phyloP scores from a whole-genome alignment of 2,113 vertebrate species.

The Oncorhynchus clarkii region DNA sequence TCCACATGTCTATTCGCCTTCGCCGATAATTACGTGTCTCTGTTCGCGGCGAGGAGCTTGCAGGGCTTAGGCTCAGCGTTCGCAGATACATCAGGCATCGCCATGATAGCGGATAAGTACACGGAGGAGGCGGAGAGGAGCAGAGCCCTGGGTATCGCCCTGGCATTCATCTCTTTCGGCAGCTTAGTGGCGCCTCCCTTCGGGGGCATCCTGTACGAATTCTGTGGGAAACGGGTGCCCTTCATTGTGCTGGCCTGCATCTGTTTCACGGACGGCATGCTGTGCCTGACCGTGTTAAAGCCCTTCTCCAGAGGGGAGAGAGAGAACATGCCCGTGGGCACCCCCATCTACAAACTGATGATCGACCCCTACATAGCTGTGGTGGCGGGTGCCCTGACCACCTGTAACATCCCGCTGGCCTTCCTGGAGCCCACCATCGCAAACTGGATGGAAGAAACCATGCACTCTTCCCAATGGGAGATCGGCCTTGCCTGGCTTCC shows the following conservation, averaged over 20 bases:
- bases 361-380: conserved; percentile 93
- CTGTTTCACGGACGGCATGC: conserved; percentile 82
- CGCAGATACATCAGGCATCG: conserved; percentile 93
- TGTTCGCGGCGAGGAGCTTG: conserved; percentile 90
- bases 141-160: conserved; percentile 87
- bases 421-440: conserved; percentile 97
- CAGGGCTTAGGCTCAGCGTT: conserved; percentile 96
- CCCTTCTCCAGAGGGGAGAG: conserved; percentile 81
- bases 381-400: conserved; percentile 89
- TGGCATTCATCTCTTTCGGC: conserved; percentile 98
- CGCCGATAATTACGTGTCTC: conserved; percentile 86
- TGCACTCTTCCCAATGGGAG: conserved; percentile 89
- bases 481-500: conserved; percentile 95
- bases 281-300: conserved; percentile 83
- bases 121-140: conserved; percentile 87
- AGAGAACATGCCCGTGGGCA: conserved; percentile 91
- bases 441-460: conserved; percentile 91
- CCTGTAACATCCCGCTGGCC: conserved; percentile 94
- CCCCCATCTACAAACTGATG: conserved; percentile 93
- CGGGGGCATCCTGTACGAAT: conserved; percentile 87
- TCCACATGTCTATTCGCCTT: conserved; percentile 91
- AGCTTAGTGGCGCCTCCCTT: conserved; percentile 94
- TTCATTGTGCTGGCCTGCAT: conserved; percentile 88
- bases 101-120: conserved; percentile 91
- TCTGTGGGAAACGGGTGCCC: conserved; percentile 84